Evolutionary conservation across 2,888 invertebrate species (phyloP), one percentile per base, ranked within the genome.

Genomic region (Ferdinandea cuprea): DNA sequence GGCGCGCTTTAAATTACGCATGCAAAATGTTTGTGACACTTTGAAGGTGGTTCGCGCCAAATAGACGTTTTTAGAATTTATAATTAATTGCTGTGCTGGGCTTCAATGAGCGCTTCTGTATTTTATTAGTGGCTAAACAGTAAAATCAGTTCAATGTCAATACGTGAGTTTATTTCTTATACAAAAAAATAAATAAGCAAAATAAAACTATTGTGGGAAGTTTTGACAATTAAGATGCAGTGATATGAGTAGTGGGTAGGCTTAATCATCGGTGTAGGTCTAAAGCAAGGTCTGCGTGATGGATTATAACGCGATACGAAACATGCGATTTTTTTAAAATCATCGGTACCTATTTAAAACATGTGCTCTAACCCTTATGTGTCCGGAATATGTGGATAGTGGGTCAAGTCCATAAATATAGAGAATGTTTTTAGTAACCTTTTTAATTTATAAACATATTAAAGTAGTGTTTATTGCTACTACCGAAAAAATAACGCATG

Each of bases 111-210:
- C 19, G 65, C 71, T 81, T 71, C 76, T 72, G 66, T 56, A 58
- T 71, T 76, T 7, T 19, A 46, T 61, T 69, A 25, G 48, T 35
- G 19, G 32, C 44, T 46, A 28, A 50, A 50, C 19, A 44, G 19
- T 4, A 59, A 63, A 81, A 65, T 71, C 71, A 72, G 81, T 72
- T 81, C 81, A 81, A 81, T 81, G 81, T 71, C 81, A 58, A 32
- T 52, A 81, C 81, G 81, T 81, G 81, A 71, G 40, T 61, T 15
- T 66, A 81, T 76, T 69, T 81, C 32, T 5, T 21, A 25, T 1
- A n/a, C n/a, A n/a, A n/a, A n/a, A n/a, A n/a, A n/a, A n/a, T n/a
- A n/a, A n/a, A n/a, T 37, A 17, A 56, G n/a, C 11, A 54, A 19
- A 15, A 37, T 37, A 37, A 37, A 3, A 25, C 25, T 15, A 4